A percentile compares a stretch with the other conserved stretches of the same genome.
These are phyloP conservation scores for Bucco capensis DNA, from an alignment of 2,113 vertebrate species.

Conservation along the genomic window DNA sequence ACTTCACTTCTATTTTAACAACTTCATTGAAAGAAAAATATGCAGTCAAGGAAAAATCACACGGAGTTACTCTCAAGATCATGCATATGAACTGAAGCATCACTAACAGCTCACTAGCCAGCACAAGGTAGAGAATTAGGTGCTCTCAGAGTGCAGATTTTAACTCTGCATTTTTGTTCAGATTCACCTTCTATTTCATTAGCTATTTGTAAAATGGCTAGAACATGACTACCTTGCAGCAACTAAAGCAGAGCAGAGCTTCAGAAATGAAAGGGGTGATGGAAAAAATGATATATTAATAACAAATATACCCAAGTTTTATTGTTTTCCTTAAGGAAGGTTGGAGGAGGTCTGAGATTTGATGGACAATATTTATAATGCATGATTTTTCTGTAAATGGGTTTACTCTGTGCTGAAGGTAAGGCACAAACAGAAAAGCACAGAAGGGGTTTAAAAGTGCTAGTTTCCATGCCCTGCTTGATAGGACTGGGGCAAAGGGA, in stretches of 20 bases:
- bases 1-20: neutral
- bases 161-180: neutral
- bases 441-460: neutral
- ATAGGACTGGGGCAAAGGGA: neutral
- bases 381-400: neutral
- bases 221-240: neutral
- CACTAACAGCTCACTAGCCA: neutral
- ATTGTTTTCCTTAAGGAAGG: neutral
- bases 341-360: neutral
- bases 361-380: neutral
- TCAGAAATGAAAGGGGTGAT: neutral
- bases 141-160: neutral
- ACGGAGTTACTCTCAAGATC: neutral
- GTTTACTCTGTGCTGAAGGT: neutral
- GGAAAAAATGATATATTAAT: neutral
- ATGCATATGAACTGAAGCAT: neutral
- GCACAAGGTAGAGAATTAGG: neutral
- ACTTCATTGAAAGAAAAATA: neutral
- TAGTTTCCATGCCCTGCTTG: neutral
- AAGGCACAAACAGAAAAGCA: neutral
- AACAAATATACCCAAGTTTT: neutral
- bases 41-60: neutral
- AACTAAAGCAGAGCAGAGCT: neutral
- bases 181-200: neutral
- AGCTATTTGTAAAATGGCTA: neutral